Evolutionary conservation across 2,888 invertebrate species (phyloP).

Genomic region (Oscheius sp.): DNA sequence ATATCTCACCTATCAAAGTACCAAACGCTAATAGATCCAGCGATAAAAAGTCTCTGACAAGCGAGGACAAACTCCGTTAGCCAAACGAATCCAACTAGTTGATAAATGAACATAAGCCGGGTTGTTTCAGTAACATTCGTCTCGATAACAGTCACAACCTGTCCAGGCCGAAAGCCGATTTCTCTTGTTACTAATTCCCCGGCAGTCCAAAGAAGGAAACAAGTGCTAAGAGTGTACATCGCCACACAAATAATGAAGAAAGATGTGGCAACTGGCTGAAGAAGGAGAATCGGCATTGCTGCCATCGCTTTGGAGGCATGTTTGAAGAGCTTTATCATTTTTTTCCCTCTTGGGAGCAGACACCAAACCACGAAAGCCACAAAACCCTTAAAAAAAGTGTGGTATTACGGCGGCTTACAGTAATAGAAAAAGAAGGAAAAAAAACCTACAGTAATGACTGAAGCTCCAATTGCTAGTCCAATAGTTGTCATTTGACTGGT

Average conservation of each 20-base stretch:
- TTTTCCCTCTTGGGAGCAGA: slow-evolving; percentile 26
- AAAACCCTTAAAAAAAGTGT: slow-evolving; percentile 15
- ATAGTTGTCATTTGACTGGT: slow-evolving; percentile 16
- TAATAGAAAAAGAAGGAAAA: too few species aligned
- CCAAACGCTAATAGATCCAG: slow-evolving; percentile 92
- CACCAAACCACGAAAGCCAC: slow-evolving; percentile 28
- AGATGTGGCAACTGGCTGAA: slow-evolving; percentile 20
- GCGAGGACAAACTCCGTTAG: slow-evolving; percentile 91
- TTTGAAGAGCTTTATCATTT: slow-evolving; percentile 28
- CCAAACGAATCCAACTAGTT: slow-evolving; percentile 88
- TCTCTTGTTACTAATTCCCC: not conserved
- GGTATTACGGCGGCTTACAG: too few species aligned
- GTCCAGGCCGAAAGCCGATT: not conserved
- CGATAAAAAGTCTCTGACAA: slow-evolving; percentile 91
- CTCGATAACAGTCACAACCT: slow-evolving; percentile 17
- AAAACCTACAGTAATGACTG: slow-evolving; percentile 24
- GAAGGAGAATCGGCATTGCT: slow-evolving; percentile 27
- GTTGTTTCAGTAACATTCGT: slow-evolving; percentile 26
- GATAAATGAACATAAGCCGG: slow-evolving; percentile 88
- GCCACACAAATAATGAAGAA: slow-evolving; percentile 10
- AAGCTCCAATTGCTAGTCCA: slow-evolving; percentile 26
- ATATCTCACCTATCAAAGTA: slow-evolving; percentile 81
- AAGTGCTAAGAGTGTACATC: slow-evolving; percentile 18
- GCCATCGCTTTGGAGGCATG: slow-evolving; percentile 27
- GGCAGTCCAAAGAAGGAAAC: slow-evolving; percentile 26